These are phyloP conservation scores for Pachypanchax playfairii DNA, from an alignment of 2,113 vertebrate species.

Conservation along the genomic window DNA sequence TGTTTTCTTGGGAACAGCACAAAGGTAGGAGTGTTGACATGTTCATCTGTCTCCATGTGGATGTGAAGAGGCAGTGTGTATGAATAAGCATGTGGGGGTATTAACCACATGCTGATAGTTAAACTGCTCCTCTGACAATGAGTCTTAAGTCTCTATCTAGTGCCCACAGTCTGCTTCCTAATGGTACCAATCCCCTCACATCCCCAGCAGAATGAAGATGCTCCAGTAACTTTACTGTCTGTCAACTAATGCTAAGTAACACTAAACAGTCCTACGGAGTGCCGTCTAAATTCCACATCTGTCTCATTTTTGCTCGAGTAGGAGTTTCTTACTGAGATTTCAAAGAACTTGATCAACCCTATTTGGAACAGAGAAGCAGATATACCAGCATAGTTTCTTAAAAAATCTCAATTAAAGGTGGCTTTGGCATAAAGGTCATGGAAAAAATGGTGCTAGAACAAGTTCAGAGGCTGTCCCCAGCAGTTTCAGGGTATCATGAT, in stretches of 20 bases:
- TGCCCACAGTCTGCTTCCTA: slow-evolving; percentile 59
- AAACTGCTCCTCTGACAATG: slow-evolving; percentile 68
- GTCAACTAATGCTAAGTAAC: slow-evolving; percentile 54
- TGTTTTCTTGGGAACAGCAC: slow-evolving; percentile 52
- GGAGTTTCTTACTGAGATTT: slow-evolving; percentile 43
- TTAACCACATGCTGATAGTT: slow-evolving; percentile 73
- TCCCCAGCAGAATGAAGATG: slow-evolving; percentile 58
- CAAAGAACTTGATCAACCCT: slow-evolving; percentile 29
- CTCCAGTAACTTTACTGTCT: slow-evolving; percentile 30
- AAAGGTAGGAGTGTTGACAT: slow-evolving; percentile 65
- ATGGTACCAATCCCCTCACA: slow-evolving; percentile 60
- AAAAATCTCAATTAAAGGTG: slow-evolving; percentile 49
- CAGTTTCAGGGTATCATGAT: slow-evolving; percentile 43
- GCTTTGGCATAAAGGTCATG: slow-evolving; percentile 67
- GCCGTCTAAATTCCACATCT: slow-evolving; percentile 23
- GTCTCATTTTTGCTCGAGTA: too few relatives aligned
- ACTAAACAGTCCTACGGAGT: slow-evolving; percentile 30
- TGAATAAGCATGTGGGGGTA: slow-evolving; percentile 68
- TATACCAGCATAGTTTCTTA: slow-evolving; percentile 37
- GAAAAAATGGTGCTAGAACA: slow-evolving; percentile 48
- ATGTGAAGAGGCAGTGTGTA: slow-evolving; percentile 55
- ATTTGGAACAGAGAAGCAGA: slow-evolving; percentile 31
- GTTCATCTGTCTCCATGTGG: slow-evolving; percentile 36
- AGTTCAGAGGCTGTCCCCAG: slow-evolving; percentile 48
- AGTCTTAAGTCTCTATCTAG: slow-evolving; percentile 62